These are phyloP conservation scores for Notodonta ziczac DNA, from an alignment of 2,888 invertebrate genomes.

Conservation along the genomic window DNA sequence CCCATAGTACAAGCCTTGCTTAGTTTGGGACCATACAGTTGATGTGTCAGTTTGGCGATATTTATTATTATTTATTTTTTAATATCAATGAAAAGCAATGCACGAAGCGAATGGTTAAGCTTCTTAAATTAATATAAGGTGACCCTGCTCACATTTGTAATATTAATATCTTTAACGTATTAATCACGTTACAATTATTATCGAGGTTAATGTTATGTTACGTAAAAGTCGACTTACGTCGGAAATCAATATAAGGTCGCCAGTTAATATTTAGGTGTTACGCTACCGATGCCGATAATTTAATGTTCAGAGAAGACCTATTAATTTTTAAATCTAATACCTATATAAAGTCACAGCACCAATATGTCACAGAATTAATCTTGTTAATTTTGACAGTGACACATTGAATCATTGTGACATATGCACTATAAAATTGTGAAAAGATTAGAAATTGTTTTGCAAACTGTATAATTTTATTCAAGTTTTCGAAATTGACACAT, in stretches of 20 bases:
- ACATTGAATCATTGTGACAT: neutral
- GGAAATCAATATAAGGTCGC: conserved; percentile 38
- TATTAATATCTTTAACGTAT: conserved; percentile 9
- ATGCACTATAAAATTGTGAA: neutral
- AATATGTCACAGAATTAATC: neutral
- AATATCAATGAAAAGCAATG: too few relatives aligned
- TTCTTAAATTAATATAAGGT: neutral
- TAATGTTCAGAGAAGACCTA: neutral
- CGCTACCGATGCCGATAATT: conserved; percentile 17
- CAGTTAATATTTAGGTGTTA: conserved; percentile 17
- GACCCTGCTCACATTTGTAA: conserved; percentile 4
- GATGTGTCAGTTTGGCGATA: too few relatives aligned
- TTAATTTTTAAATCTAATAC: neutral
- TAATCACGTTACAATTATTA: conserved; percentile 26
- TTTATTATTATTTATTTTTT: too few relatives aligned
- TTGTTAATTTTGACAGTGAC: neutral
- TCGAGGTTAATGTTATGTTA: conserved; percentile 31
- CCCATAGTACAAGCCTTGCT: too few relatives aligned
- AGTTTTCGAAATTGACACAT: neutral
- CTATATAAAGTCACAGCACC: neutral
- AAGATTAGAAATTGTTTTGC: neutral
- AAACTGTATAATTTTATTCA: neutral
- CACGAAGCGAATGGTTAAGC: too few relatives aligned
- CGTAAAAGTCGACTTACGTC: conserved; percentile 31
- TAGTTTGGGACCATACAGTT: too few relatives aligned